Base-by-base conservation (phyloP, 2,797 vertebrate species). In the Nyctibius grandis region DNA sequence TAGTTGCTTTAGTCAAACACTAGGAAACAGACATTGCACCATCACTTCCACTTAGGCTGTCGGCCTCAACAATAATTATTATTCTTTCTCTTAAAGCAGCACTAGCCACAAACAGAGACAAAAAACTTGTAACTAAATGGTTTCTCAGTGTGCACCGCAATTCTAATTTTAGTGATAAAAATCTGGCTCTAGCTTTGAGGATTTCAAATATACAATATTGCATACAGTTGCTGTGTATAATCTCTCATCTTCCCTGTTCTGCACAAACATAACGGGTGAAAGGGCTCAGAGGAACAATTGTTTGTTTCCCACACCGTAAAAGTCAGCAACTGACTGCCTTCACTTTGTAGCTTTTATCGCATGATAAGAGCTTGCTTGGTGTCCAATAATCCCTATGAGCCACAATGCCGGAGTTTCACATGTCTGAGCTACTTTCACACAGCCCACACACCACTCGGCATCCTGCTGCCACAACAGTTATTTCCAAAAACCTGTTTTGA, bases 361-460 rank as follows among this genome's bases (percentile, higher is more conserved):
- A 88, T 84, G 65, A 47, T n/a, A n/a, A n/a, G n/a, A n/a, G n/a
- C 29, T 88, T 67, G 36, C 36, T 73, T 50, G 33, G 51, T 72
- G 59, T 45, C 76, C 73, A 95, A 48, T 60, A 96, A 93, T 86
- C 76, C 73, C 73, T 42, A 44, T 6, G 12, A 95, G 79, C 82
- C 80, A 42, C 4, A 59, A 81, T n/a, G 77, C 61, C 73, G 67
- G 82, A 89, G 77, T 90, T 95, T 77, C 69, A 81, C 65, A 86
- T 90, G 68, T 80, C 92, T 78, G 68, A 91, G 92, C 60, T 72
- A 67, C 68, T 93, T 93, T 94, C 89, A 91, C 88, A 85, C 85
- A 96, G 23, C 93, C 95, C 77, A 95, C 93, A 70, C 86, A 88
- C n/a, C 70, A 90, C 83, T 92, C 13, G 13, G 69, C 83, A 93